A percentile compares a stretch with the other conserved stretches of the same genome.
These are phyloP conservation scores for Ctenodactylus gundi DNA, from an alignment of 2,113 vertebrate genomes.

Conservation along the genomic window DNA sequence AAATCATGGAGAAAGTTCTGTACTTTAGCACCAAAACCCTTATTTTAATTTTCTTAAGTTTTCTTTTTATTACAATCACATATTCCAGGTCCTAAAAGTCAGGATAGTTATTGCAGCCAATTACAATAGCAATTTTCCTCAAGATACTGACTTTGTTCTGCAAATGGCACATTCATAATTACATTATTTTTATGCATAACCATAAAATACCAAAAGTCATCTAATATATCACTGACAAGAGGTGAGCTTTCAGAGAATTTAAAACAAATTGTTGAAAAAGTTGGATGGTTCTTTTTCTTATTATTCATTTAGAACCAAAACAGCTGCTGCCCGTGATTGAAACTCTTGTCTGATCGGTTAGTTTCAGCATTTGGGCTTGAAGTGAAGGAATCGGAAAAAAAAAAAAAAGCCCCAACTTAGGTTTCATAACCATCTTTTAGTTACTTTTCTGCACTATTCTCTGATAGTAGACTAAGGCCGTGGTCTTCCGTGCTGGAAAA, in stretches of 20 bases:
- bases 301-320: slow-evolving; percentile 41
- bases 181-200: slow-evolving; percentile 66
- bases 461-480: slow-evolving; percentile 29
- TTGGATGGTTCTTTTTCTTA: slow-evolving; percentile 34
- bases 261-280: slow-evolving; percentile 63
- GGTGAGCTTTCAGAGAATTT: slow-evolving; percentile 52
- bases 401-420: neutral
- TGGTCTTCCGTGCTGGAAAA: slow-evolving; percentile 2
- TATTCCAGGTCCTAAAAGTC: slow-evolving; percentile 47
- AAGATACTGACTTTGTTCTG: slow-evolving; percentile 65
- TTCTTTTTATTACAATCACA: slow-evolving; percentile 47
- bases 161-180: slow-evolving; percentile 67
- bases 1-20: neutral
- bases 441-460: slow-evolving; percentile 36
- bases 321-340: neutral
- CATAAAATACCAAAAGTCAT: slow-evolving; percentile 61
- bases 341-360: slow-evolving; percentile 33
- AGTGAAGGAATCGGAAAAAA: neutral
- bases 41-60: slow-evolving; percentile 43
- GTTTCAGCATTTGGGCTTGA: slow-evolving; percentile 6
- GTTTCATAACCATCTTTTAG: neutral
- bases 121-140: slow-evolving; percentile 56
- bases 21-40: slow-evolving; percentile 10
- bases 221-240: slow-evolving; percentile 56
- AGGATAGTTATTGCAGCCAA: slow-evolving; percentile 60